A percentile compares a stretch with the other conserved stretches of the same genome.
Conservation (phyloP, 2,888 invertebrate species). For the Sphecodes monilicornis region DNA sequence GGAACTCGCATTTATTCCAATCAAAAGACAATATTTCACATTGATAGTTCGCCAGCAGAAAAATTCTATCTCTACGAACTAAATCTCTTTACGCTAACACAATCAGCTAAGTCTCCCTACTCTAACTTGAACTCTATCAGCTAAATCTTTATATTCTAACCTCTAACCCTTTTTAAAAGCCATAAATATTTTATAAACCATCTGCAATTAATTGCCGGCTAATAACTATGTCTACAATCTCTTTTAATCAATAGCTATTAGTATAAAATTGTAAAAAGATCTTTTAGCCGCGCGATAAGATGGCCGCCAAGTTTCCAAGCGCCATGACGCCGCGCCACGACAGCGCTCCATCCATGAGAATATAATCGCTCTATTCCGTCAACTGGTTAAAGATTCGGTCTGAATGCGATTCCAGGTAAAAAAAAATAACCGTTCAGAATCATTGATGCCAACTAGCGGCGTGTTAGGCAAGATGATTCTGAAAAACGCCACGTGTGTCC, state of each 20-base stretch:
- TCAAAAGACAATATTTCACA: neutral
- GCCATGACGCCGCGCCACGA: too few species aligned
- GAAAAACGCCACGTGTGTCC: constrained; percentile 36
- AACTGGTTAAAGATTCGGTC: neutral
- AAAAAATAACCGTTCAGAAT: constrained; percentile 3
- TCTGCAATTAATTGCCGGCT: neutral
- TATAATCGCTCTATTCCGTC: neutral
- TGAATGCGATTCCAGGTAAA: neutral
- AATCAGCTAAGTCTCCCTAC: neutral
- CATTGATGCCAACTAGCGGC: constrained; percentile 33
- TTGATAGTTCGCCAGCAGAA: neutral
- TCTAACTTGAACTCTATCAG: neutral
- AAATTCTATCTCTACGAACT: neutral
- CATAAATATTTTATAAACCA: neutral
- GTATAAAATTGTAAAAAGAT: neutral
- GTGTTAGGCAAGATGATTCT: constrained; percentile 35
- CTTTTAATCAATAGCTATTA: neutral
- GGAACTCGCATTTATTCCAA: too few species aligned
- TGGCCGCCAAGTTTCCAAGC: constrained; percentile 2
- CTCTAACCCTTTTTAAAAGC: neutral
- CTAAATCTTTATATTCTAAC: neutral
- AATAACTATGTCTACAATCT: neutral
- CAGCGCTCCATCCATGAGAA: neutral
- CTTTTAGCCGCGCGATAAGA: neutral
- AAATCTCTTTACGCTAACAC: neutral